phyloP scores from a whole-genome alignment of 1,140 invertebrate species.

The Hyposmocoma kahamanoa region DNA sequence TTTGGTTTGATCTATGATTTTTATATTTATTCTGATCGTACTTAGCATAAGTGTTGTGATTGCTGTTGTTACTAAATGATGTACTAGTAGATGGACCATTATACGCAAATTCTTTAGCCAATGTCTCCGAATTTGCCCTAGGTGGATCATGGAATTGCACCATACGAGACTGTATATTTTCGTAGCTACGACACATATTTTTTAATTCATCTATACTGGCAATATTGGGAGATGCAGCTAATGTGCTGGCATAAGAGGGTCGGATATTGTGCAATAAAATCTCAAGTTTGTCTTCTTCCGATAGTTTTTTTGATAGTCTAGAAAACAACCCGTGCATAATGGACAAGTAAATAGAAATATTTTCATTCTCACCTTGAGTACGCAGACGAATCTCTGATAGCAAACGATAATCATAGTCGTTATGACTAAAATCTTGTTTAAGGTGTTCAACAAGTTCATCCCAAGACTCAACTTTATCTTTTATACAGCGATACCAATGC shows the following conservation, averaged over 20 bases:
- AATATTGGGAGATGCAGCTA: constrained; percentile 13
- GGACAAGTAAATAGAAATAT: constrained; percentile 28
- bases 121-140: constrained; percentile 10
- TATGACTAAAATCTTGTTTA: constrained; percentile 16
- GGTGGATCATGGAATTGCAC: constrained; percentile 20
- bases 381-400: constrained; percentile 17
- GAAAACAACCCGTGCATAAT: constrained; percentile 19
- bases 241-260: constrained; percentile 17
- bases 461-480: constrained; percentile 10
- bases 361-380: constrained; percentile 30
- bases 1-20: too few relatives aligned
- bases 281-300: constrained; percentile 10
- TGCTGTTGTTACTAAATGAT: background rate
- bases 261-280: constrained; percentile 7
- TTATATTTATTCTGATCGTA: background rate
- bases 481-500: constrained; percentile 12
- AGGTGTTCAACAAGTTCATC: constrained; percentile 9
- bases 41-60: background rate
- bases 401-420: constrained; percentile 20
- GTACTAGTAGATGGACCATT: background rate
- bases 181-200: constrained; percentile 19
- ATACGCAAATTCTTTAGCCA: constrained; percentile 28
- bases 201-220: constrained; percentile 11
- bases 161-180: constrained; percentile 17
- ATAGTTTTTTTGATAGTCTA: background rate